phyloP scores from a whole-genome alignment of 2,113 vertebrate species.

The Erythrocercus mccallii region DNA sequence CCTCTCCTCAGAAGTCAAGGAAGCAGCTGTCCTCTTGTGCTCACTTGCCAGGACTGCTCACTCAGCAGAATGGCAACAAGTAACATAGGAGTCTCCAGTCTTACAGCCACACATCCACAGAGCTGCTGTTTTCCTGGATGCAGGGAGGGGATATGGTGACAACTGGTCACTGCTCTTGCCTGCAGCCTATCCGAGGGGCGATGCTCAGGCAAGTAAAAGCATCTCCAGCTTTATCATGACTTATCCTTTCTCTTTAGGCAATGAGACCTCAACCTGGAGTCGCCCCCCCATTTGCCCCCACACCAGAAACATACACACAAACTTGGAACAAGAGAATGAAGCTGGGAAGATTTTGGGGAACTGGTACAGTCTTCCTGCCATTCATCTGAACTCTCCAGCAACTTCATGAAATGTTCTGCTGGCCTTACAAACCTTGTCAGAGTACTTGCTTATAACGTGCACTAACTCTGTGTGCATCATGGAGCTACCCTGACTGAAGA shows the following conservation, averaged over 20 bases:
- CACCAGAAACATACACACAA: not conserved
- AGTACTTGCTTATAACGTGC: not conserved
- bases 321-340: not conserved
- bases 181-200: not conserved
- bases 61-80: not conserved
- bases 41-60: not conserved
- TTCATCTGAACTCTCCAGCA: not conserved
- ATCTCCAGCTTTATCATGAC: not conserved
- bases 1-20: not conserved
- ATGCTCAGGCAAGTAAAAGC: not conserved
- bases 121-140: not conserved
- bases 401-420: not conserved
- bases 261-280: not conserved
- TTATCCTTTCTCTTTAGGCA: not conserved
- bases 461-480: accelerated
- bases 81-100: accelerated
- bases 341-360: not conserved
- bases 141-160: accelerated
- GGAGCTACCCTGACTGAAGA: not conserved
- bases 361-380: not conserved
- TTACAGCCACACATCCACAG: not conserved
- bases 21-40: not conserved
- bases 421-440: not conserved
- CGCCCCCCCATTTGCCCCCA: not conserved
- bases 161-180: not conserved